These are phyloP conservation scores for Orcinus orca DNA, from an alignment of 2,113 vertebrate species.

Conservation along the genomic window DNA sequence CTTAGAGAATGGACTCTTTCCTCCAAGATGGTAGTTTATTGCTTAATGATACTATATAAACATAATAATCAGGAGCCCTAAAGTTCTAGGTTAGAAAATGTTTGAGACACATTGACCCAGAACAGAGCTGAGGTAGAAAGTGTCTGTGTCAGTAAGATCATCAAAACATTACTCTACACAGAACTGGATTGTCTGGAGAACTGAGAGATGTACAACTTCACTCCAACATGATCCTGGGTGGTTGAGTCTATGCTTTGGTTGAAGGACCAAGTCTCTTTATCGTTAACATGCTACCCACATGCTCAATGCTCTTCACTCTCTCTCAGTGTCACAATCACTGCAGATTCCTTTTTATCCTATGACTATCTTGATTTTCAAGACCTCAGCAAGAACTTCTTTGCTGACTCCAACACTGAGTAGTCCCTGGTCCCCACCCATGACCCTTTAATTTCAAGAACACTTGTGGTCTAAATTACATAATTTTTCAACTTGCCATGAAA, in stretches of 20 bases:
- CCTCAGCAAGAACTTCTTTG: background rate
- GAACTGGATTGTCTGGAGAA: background rate
- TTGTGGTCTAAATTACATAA: background rate
- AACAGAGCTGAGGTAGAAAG: background rate
- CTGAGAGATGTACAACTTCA: background rate
- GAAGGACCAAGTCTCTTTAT: background rate
- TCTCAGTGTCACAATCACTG: background rate
- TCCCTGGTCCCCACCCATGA: accelerated
- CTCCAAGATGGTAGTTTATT: conserved; percentile 37
- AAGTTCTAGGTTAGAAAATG: background rate
- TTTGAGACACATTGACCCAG: background rate
- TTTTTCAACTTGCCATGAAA: background rate
- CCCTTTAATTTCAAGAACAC: background rate
- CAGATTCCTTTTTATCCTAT: background rate
- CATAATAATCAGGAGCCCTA: background rate
- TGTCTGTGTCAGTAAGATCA: background rate
- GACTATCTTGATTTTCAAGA: background rate
- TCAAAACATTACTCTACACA: background rate
- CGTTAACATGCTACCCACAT: background rate
- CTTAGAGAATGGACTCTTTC: conserved; percentile 49
- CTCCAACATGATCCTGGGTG: background rate
- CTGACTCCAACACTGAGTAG: background rate
- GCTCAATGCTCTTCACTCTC: background rate
- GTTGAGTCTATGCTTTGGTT: background rate
- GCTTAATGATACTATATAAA: conserved; percentile 55